These are phyloP conservation scores for Cryptocephalus primarius DNA, from an alignment of 2,888 invertebrate genomes.

Conservation along the genomic window DNA sequence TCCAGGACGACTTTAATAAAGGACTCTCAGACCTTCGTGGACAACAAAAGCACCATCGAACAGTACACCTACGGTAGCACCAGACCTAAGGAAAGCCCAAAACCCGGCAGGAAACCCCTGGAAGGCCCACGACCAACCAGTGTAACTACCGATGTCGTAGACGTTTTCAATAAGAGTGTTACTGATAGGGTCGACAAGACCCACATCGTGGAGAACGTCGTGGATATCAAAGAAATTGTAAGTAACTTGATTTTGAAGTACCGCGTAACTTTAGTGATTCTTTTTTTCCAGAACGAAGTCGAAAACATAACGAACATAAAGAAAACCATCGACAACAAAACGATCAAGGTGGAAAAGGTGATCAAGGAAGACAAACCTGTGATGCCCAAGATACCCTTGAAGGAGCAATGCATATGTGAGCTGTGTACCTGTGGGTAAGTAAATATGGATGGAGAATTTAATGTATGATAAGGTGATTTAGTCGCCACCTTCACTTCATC, in stretches of 20 bases:
- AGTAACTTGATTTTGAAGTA: constrained; percentile 16
- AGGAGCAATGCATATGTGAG: constrained; percentile 82
- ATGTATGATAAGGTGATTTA: too few relatives aligned
- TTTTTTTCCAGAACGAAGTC: constrained; percentile 30
- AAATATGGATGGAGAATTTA: too few relatives aligned
- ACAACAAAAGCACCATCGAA: constrained; percentile 23
- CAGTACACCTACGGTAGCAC: constrained; percentile 15
- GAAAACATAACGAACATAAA: constrained; percentile 35
- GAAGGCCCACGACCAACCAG: not conserved
- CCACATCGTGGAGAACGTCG: constrained; percentile 46
- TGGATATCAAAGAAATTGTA: constrained; percentile 46
- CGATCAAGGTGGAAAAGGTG: constrained; percentile 38
- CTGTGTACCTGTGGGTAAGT: constrained; percentile 87
- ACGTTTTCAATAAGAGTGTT: constrained; percentile 10
- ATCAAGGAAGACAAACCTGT: constrained; percentile 33
- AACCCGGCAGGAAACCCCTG: not conserved
- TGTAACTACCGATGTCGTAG: constrained; percentile 4
- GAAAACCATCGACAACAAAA: constrained; percentile 41
- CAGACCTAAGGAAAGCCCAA: constrained; percentile 5
- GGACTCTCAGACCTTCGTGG: constrained; percentile 22
- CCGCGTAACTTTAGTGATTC: not conserved
- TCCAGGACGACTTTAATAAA: constrained; percentile 22
- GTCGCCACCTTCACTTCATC: too few relatives aligned
- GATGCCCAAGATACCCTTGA: constrained; percentile 38
- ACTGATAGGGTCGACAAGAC: constrained; percentile 41